Percentiles rank a stretch among this genome's conserved stretches.
These are phyloP conservation scores for Philonicus albiceps DNA, from an alignment of 2,888 invertebrate species.

Conservation along the genomic window DNA sequence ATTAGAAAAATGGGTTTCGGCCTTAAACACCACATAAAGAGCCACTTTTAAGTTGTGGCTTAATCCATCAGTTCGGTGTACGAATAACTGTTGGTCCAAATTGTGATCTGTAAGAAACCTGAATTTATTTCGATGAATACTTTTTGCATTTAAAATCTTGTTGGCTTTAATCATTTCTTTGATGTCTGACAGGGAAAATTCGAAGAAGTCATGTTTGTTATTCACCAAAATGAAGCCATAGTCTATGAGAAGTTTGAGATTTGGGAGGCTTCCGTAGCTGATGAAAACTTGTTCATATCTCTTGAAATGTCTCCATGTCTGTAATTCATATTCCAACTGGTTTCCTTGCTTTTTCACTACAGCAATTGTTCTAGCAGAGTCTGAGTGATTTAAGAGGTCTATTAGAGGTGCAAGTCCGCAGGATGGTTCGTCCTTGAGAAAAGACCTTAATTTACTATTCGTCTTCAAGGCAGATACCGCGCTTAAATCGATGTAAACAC, in stretches of 20 bases:
- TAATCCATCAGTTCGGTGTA: constrained; percentile 68
- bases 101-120: constrained; percentile 71
- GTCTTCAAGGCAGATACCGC: constrained; percentile 61
- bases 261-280: constrained; percentile 85
- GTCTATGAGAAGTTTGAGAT: constrained; percentile 80
- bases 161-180: constrained; percentile 60
- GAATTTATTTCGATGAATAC: constrained; percentile 65
- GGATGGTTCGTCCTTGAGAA: constrained; percentile 69
- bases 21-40: constrained; percentile 59
- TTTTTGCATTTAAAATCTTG: constrained; percentile 49
- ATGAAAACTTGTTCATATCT: constrained; percentile 83
- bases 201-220: constrained; percentile 75
- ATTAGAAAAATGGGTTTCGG: constrained; percentile 57
- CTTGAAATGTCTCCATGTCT: constrained; percentile 60
- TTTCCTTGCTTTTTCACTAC: constrained; percentile 52
- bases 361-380: constrained; percentile 67
- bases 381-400: constrained; percentile 89
- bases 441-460: constrained; percentile 51
- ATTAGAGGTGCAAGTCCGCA: constrained; percentile 86
- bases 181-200: constrained; percentile 68
- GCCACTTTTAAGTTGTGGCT: constrained; percentile 71
- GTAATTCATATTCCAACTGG: constrained; percentile 41
- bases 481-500: constrained; percentile 75
- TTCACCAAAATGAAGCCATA: constrained; percentile 83
- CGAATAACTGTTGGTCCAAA: constrained; percentile 70